A percentile compares a stretch with the other conserved stretches of the same genome.
These are phyloP conservation scores for Muricea muricata DNA, from an alignment of 92 coral and sea anemone species.

Conservation along the genomic window DNA sequence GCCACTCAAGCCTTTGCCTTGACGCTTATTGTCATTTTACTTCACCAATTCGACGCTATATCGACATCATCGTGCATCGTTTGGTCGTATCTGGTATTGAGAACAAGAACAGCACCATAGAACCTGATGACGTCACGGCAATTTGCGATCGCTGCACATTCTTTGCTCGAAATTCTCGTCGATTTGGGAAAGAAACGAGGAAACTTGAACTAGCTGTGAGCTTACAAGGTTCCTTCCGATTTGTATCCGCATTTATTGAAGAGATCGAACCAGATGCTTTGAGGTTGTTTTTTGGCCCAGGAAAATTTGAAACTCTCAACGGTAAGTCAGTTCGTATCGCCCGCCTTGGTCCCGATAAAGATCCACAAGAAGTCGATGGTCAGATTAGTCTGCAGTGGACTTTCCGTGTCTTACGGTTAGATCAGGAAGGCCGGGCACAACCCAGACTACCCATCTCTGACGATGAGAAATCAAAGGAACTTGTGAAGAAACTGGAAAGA, in stretches of 20 bases:
- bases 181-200: constrained; percentile 68
- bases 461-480: not conserved
- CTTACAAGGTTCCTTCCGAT: constrained; percentile 63
- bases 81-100: constrained; percentile 42
- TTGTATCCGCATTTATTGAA: constrained; percentile 64
- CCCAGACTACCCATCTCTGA: not conserved
- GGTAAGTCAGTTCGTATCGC: constrained; percentile 65
- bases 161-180: constrained; percentile 57
- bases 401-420: constrained; percentile 8
- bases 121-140: constrained; percentile 66
- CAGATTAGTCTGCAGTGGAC: constrained; percentile 9
- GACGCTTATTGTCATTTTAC: constrained; percentile 82
- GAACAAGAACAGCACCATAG: not conserved
- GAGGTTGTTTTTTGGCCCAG: constrained; percentile 10
- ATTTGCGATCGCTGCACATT: constrained; percentile 83
- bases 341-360: constrained; percentile 66
- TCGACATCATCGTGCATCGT: constrained; percentile 90
- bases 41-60: constrained; percentile 94
- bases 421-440: not conserved
- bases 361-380: constrained; percentile 19
- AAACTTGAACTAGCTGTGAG: constrained; percentile 67
- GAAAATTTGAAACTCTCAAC: constrained; percentile 62
- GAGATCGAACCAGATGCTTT: constrained; percentile 42
- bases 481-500: not conserved
- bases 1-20: constrained; percentile 64